Conservation (phyloP, 2,113 vertebrate genomes). For the Rhea pennata region DNA sequence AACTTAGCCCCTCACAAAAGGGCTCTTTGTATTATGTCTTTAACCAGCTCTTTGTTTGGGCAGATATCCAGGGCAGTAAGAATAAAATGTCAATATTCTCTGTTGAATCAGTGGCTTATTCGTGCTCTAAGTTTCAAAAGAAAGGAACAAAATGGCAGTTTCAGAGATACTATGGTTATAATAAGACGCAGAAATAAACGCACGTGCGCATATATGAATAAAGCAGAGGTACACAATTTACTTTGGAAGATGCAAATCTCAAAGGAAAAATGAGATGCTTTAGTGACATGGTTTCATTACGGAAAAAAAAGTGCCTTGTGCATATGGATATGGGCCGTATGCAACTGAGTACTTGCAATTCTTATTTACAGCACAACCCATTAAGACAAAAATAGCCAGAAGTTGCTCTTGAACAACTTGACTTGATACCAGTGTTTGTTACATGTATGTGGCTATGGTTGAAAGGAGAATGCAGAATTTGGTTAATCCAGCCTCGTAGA, state of each 20-base stretch:
- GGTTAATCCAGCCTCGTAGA: accelerated
- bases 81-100: constrained; percentile 73
- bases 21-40: constrained; percentile 75
- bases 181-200: background rate
- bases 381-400: background rate
- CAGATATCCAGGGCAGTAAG: constrained; percentile 72
- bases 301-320: background rate
- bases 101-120: constrained; percentile 72
- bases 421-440: background rate
- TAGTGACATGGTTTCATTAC: background rate
- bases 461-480: background rate
- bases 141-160: constrained; percentile 39
- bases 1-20: constrained; percentile 77
- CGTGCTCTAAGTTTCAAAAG: constrained; percentile 62
- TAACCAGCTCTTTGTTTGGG: constrained; percentile 79
- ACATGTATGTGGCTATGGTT: background rate
- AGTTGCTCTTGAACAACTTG: background rate
- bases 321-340: background rate
- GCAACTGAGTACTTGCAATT: background rate
- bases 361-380: background rate
- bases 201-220: background rate
- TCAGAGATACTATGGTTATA: constrained; percentile 10
- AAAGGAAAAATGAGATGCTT: background rate
- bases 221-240: background rate
- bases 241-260: background rate